phyloP scores from a whole-genome alignment of 2,888 invertebrate species.

The Cotesia congregata region DNA sequence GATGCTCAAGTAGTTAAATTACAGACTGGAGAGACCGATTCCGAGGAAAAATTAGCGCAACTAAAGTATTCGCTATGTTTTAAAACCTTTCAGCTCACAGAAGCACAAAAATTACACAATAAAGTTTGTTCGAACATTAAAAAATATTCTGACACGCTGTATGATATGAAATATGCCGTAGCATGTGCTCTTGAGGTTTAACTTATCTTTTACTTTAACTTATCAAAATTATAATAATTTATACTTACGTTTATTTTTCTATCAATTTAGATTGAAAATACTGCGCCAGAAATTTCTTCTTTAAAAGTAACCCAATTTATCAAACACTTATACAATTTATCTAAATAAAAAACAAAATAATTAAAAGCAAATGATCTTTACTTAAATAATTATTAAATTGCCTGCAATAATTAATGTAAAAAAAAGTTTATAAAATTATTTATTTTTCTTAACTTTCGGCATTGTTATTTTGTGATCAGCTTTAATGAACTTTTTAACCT shows the following conservation, averaged over 20 bases:
- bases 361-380: neutral
- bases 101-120: constrained; percentile 43
- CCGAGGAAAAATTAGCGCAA: constrained; percentile 37
- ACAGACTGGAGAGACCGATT: constrained; percentile 14
- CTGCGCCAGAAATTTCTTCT: constrained; percentile 42
- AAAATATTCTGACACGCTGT: constrained; percentile 48
- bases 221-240: constrained; percentile 20
- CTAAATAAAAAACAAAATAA: constrained; percentile 29
- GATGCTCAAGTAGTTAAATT: constrained; percentile 38
- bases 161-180: constrained; percentile 55
- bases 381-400: constrained; percentile 8
- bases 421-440: constrained; percentile 15
- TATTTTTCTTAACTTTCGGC: constrained; percentile 11
- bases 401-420: neutral
- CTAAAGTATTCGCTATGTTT: constrained; percentile 53
- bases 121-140: constrained; percentile 45
- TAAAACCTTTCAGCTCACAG: constrained; percentile 49
- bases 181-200: constrained; percentile 55
- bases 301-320: constrained; percentile 51
- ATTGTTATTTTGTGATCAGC: constrained; percentile 72
- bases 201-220: constrained; percentile 8
- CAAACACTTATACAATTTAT: constrained; percentile 23
- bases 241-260: neutral
- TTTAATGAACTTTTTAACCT: constrained; percentile 80
- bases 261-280: constrained; percentile 31